These are phyloP conservation scores for Adineta ricciae DNA, from an alignment of 2,888 invertebrate species.

Conservation along the genomic window DNA sequence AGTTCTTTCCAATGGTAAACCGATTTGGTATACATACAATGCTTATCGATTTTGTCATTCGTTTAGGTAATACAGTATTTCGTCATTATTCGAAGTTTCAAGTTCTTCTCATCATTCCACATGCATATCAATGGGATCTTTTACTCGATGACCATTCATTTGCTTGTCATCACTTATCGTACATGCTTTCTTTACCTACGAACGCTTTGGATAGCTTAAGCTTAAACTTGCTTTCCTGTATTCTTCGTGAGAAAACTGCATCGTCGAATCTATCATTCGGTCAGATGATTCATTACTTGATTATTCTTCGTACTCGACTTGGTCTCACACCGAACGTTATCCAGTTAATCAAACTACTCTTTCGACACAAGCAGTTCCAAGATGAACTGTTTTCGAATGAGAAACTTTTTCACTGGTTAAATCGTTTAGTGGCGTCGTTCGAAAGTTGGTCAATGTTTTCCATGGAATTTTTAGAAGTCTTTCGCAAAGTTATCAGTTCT, in stretches of 20 bases:
- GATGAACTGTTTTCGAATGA: not conserved
- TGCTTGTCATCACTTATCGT: not conserved
- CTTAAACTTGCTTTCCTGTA: not conserved
- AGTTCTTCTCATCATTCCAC: not conserved
- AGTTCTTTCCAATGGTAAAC: not conserved
- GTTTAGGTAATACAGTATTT: not conserved
- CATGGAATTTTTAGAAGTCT: not conserved
- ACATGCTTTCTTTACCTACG: not conserved
- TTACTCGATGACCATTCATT: not conserved
- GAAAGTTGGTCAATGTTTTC: not conserved
- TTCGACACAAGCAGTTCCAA: not conserved
- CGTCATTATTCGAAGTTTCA: not conserved
- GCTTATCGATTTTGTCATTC: too few relatives aligned
- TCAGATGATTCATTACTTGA: not conserved
- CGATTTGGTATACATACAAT: not conserved
- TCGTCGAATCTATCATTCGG: not conserved
- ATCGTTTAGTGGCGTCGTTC: not conserved
- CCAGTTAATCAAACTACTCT: not conserved
- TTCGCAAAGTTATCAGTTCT: not conserved
- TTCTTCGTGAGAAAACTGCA: not conserved
- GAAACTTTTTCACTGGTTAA: not conserved
- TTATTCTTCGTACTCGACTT: not conserved
- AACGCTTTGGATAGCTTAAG: not conserved
- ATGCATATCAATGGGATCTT: not conserved
- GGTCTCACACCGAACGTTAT: not conserved